Base-by-base conservation (phyloP, 2,797 vertebrate genomes). In the Galago senegalensis region DNA sequence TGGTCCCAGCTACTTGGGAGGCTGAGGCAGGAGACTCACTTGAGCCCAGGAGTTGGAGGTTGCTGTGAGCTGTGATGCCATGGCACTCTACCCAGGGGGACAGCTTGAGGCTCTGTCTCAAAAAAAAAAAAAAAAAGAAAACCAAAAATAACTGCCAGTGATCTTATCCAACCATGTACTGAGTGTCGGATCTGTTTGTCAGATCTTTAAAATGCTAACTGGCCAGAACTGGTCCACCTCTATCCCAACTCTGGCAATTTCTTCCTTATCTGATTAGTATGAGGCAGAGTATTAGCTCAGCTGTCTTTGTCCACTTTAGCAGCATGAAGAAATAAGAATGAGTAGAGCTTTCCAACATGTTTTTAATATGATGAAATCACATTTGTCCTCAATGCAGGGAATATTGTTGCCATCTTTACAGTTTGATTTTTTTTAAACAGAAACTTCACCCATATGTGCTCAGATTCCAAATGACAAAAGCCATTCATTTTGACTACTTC, bases 291-390 rank as follows among this genome's bases (percentile, higher is more conserved):
- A 77, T 34, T 17, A 88, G 77, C 63, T 86, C 40, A 43, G 82
- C 27, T 63, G 3, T 72, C 73, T 93, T 70, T 65, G 46, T 82
- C 79, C 70, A 29, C 80, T 92, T 87, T 27, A 81, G 79, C 25
- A 75, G 58, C 58, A 53, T 70, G 58, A 96, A 49, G 87, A 95
- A 87, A 25, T 69, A 85, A 21, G 75, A 93, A 40, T 69, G 20
- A 82, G 40, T 16, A 13, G 34, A 72, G 40, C 25, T 63, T 81
- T 79, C 79, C 70, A 84, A 87, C 80, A 91, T 86, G 58, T 82
- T 80, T 94, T 97, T 76, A 72, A 61, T 87, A 77, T 93, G 70
- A 96, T 87, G 76, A 97, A 87, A 84, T 96, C 70, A 93, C 46
- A 72, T 94, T 82, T 91, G 70, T 93, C 81, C 46, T 73, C 67